These are phyloP conservation scores for Lineus longissimus DNA, from an alignment of 1,140 invertebrate species.

Conservation along the genomic window DNA sequence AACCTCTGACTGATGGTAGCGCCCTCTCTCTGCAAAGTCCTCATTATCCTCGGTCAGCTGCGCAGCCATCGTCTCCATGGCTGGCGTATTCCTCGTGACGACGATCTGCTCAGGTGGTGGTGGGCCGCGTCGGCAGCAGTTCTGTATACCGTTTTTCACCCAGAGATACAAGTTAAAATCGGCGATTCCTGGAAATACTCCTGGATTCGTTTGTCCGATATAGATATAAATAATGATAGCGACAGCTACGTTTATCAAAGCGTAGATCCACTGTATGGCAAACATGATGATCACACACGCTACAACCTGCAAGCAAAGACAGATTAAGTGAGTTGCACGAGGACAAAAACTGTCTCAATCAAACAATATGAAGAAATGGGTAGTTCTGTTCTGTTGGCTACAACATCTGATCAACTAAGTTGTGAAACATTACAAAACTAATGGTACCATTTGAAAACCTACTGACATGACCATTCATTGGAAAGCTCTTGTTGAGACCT, in stretches of 20 bases:
- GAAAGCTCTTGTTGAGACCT: too few species aligned
- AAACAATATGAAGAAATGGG: too few species aligned
- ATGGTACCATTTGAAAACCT: too few species aligned
- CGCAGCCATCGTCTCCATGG: constrained; percentile 73
- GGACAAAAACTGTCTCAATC: too few species aligned
- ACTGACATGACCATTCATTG: too few species aligned
- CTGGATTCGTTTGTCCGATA: constrained; percentile 88
- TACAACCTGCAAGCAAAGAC: constrained; percentile 62
- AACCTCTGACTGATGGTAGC: constrained; percentile 75
- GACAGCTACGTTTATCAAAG: constrained; percentile 73
- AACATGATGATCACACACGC: constrained; percentile 87
- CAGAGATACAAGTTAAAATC: constrained; percentile 84
- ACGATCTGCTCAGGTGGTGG: constrained; percentile 72
- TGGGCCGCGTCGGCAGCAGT: constrained; percentile 69
- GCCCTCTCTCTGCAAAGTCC: constrained; percentile 83
- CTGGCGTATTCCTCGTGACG: constrained; percentile 78
- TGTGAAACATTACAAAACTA: too few species aligned
- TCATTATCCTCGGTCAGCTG: constrained; percentile 92
- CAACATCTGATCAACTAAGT: too few species aligned
- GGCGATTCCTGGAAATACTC: constrained; percentile 70
- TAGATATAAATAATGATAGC: constrained; percentile 87
- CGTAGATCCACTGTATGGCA: constrained; percentile 87
- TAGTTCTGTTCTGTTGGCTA: too few species aligned
- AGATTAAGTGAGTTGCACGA: neutral
- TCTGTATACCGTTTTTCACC: constrained; percentile 70